These are phyloP conservation scores for Cygnus buccinator DNA, from an alignment of 2,113 vertebrate genomes.

Conservation along the genomic window DNA sequence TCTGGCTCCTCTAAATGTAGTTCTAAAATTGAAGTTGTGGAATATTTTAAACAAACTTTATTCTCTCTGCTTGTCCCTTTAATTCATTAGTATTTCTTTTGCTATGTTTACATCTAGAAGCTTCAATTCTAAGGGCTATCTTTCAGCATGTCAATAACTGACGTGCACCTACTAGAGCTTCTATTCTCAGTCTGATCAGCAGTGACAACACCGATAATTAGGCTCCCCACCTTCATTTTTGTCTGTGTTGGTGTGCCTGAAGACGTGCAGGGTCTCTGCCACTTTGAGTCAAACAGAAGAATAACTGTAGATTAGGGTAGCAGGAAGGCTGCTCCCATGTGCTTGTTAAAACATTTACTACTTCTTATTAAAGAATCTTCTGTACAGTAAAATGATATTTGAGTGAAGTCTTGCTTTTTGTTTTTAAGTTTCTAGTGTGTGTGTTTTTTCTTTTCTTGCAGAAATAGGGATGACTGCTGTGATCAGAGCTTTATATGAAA, in stretches of 20 bases:
- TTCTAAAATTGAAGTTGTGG: fast-evolving
- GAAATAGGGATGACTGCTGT: background rate
- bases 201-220: background rate
- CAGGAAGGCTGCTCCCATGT: background rate
- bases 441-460: background rate
- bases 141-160: fast-evolving
- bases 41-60: background rate
- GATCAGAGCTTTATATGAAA: conserved; percentile 31
- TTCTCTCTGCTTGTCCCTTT: background rate
- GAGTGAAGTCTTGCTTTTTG: conserved; percentile 43
- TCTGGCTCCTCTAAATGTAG: background rate
- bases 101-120: background rate
- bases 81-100: background rate
- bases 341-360: background rate
- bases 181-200: background rate
- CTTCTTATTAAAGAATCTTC: background rate
- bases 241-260: background rate
- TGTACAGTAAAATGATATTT: background rate
- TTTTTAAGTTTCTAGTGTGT: background rate
- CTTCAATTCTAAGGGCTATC: background rate
- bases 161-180: background rate
- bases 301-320: background rate
- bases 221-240: background rate
- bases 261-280: background rate
- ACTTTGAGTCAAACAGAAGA: background rate